Percentiles rank a stretch among this genome's conserved stretches.
These are phyloP conservation scores for Sylvilagus floridanus DNA, from an alignment of 2,797 vertebrate genomes.

Conservation along the genomic window DNA sequence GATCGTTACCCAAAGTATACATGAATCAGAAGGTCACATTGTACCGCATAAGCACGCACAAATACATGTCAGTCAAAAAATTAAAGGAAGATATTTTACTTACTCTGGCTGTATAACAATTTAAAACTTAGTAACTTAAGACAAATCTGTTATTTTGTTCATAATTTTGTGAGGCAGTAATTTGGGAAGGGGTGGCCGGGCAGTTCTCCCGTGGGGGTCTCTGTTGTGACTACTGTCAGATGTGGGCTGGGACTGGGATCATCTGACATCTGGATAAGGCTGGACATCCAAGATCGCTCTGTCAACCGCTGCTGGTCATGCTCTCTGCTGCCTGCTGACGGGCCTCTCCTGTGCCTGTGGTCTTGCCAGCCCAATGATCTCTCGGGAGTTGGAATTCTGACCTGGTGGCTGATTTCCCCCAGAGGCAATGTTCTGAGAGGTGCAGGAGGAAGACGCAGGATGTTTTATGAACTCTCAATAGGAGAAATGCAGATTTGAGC, in stretches of 20 bases:
- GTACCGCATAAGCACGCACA: too few relatives aligned
- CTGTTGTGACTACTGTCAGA: neutral
- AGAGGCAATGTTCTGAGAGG: neutral
- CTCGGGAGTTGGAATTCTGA: neutral
- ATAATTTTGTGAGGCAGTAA: neutral
- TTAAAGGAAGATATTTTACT: neutral
- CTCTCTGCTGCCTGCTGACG: neutral
- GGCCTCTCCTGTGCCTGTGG: neutral
- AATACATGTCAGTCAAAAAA: too few relatives aligned
- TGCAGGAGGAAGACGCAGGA: neutral
- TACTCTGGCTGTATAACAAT: neutral
- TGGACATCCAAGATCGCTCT: neutral
- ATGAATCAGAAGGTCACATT: too few relatives aligned
- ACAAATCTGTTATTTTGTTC: neutral
- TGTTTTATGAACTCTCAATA: conserved; percentile 11
- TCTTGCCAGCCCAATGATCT: neutral
- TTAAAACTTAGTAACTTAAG: conserved; percentile 39
- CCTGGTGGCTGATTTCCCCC: neutral
- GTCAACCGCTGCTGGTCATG: neutral
- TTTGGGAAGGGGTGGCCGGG: neutral
- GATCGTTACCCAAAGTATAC: too few relatives aligned
- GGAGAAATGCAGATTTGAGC: conserved; percentile 16
- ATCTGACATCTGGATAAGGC: neutral
- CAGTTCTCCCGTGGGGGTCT: neutral
- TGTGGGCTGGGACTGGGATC: neutral